Evolutionary conservation across 92 coral and sea anemone genomes (phyloP).

Genomic region (Virgularia gustaviana): DNA sequence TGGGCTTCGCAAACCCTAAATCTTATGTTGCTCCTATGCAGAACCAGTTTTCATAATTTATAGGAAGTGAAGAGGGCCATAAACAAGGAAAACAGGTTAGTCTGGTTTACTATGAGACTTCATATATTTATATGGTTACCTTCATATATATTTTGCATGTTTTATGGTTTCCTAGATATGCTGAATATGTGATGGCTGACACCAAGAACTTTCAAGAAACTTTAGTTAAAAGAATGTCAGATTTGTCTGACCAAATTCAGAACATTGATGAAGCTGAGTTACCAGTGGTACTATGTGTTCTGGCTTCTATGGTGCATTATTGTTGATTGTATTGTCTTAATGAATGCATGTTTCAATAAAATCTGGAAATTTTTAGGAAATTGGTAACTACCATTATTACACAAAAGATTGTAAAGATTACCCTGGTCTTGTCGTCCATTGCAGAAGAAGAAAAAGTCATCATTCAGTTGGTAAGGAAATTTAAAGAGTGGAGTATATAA

Average conservation of each 20-base stretch:
- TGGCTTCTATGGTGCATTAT: background rate
- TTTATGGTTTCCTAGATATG: too few species aligned
- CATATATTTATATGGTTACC: too few species aligned
- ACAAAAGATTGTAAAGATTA: conserved; percentile 61
- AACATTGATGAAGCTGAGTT: conserved; percentile 55
- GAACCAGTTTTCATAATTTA: too few species aligned
- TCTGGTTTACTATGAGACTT: too few species aligned
- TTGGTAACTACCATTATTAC: conserved; percentile 75
- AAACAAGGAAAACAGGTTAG: too few species aligned
- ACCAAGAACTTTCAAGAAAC: conserved; percentile 63
- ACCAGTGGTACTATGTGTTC: conserved; percentile 59
- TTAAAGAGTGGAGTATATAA: background rate
- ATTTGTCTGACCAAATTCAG: conserved; percentile 55
- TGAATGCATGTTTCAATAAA: too few species aligned
- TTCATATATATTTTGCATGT: background rate
- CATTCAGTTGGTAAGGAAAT: too few species aligned
- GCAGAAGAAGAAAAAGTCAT: conserved; percentile 59
- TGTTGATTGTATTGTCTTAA: too few species aligned
- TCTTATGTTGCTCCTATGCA: too few species aligned
- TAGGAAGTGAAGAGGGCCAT: too few species aligned
- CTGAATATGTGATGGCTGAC: conserved; percentile 57
- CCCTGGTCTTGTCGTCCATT: conserved; percentile 62
- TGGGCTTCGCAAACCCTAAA: too few species aligned
- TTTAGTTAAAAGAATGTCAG: conserved; percentile 59
- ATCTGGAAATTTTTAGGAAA: conserved; percentile 52